Conservation (phyloP, 2,113 vertebrate species). For the Chiloscyllium plagiosum region DNA sequence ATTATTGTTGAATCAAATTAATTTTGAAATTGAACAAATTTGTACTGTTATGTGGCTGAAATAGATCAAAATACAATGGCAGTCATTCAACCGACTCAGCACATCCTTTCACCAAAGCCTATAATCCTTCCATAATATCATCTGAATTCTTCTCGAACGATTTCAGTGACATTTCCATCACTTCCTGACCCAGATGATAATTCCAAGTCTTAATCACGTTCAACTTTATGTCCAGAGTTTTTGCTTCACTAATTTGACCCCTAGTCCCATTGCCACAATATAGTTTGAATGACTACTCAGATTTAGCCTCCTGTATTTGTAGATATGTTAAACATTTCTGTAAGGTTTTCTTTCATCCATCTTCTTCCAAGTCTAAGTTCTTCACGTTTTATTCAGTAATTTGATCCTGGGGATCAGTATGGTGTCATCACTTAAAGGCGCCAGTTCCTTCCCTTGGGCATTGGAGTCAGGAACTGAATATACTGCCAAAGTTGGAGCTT, state of each 20-base stretch:
- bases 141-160: not conserved
- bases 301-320: not conserved
- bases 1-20: not conserved
- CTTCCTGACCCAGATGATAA: not conserved
- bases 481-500: not conserved
- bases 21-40: not conserved
- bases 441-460: not conserved
- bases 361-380: not conserved
- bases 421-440: not conserved
- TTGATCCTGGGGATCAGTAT: not conserved
- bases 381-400: not conserved
- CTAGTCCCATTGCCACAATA: not conserved
- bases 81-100: not conserved
- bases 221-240: not conserved
- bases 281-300: not conserved
- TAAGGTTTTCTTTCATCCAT: not conserved
- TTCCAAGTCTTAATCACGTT: not conserved
- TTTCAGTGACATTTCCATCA: not conserved
- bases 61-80: not conserved
- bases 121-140: not conserved
- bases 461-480: not conserved
- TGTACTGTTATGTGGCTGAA: not conserved
- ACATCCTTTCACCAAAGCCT: not conserved
- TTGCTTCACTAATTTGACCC: not conserved
- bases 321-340: not conserved